Conservation (phyloP, 2,113 vertebrate species). For the Aptenodytes forsteri region DNA sequence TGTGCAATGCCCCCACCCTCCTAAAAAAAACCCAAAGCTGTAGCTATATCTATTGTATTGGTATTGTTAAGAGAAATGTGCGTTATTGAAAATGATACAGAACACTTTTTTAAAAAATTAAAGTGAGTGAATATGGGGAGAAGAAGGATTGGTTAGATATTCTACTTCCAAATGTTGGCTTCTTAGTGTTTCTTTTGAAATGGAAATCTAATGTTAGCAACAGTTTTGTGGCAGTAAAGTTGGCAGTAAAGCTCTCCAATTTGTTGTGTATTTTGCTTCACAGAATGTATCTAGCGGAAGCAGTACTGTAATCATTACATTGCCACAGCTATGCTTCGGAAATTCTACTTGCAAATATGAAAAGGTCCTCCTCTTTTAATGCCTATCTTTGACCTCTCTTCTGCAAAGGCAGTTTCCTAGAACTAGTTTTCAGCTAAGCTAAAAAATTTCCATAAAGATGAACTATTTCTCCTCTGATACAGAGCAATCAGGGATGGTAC, state of each 20-base stretch:
- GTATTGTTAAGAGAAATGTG: not conserved
- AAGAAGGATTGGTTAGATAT: not conserved
- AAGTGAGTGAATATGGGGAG: not conserved
- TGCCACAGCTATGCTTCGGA: not conserved
- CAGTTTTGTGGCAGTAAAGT: not conserved
- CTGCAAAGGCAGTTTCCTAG: not conserved
- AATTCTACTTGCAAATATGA: not conserved
- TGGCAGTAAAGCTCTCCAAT: not conserved
- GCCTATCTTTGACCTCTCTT: not conserved
- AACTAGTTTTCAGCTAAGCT: not conserved
- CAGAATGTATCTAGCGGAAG: not conserved
- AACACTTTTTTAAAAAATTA: not conserved
- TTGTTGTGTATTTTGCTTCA: not conserved
- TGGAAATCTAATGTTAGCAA: not conserved
- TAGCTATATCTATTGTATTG: not conserved
- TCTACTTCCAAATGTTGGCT: not conserved
- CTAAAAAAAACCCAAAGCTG: accelerated
- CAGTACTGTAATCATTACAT: not conserved
- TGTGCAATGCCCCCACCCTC: not conserved
- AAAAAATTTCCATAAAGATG: not conserved
- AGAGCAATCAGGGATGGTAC: not conserved
- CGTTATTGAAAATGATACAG: not conserved
- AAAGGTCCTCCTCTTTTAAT: not conserved
- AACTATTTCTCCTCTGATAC: not conserved
- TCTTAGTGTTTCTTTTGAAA: not conserved